phyloP scores from a whole-genome alignment of 1,140 invertebrate genomes.

The Danaus plexippus region DNA sequence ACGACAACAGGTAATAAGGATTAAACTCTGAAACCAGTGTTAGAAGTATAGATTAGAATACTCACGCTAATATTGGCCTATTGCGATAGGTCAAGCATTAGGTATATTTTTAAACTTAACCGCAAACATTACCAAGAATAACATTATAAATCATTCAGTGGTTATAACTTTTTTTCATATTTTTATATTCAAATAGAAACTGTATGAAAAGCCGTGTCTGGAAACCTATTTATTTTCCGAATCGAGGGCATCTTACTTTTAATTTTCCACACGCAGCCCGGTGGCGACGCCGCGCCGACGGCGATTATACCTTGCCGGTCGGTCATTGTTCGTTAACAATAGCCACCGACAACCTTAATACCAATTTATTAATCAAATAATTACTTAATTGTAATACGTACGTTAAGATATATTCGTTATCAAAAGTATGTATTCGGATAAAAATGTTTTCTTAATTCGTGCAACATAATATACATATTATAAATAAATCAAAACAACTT shows the following conservation, averaged over 20 bases:
- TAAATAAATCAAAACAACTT: neutral
- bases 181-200: too few relatives aligned
- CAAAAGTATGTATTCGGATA: conserved; percentile 1
- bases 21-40: conserved; percentile 4
- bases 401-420: neutral
- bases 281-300: conserved; percentile 6
- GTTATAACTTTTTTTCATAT: too few relatives aligned
- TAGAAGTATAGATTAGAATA: too few relatives aligned
- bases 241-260: neutral
- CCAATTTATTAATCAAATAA: too few relatives aligned
- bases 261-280: conserved; percentile 4
- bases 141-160: too few relatives aligned
- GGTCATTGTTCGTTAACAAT: conserved; percentile 16
- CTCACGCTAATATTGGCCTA: neutral
- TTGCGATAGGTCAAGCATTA: too few relatives aligned
- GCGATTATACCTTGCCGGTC: conserved; percentile 10
- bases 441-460: neutral
- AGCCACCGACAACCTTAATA: conserved; percentile 4
- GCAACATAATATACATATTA: neutral
- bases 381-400: too few relatives aligned
- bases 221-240: too few relatives aligned
- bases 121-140: too few relatives aligned
- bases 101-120: too few relatives aligned
- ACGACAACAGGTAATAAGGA: conserved; percentile 39
- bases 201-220: too few relatives aligned